A percentile compares a stretch with the other conserved stretches of the same genome.
These are phyloP conservation scores for Haliclona indistincta DNA, from an alignment of 37 sponge, comb jelly and placozoan genomes.

Conservation along the genomic window DNA sequence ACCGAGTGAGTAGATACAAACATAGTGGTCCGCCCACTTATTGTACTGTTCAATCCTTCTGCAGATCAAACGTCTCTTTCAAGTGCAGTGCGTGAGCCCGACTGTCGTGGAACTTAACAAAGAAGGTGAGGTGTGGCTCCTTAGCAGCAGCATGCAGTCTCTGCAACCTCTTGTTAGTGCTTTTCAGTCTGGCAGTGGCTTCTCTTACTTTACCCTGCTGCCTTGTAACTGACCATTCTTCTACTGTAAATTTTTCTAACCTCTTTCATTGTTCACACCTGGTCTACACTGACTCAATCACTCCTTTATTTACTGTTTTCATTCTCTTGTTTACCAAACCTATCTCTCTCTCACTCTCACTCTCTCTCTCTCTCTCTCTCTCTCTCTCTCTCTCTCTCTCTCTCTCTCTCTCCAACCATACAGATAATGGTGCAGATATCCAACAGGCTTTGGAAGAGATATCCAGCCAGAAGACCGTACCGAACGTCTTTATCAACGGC, in stretches of 20 bases:
- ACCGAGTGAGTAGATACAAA: conserved; percentile 25
- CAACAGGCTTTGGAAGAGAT: conserved; percentile 48
- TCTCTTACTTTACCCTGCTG: not conserved
- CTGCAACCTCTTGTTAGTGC: not conserved
- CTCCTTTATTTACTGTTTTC: too few relatives aligned
- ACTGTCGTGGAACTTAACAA: conserved; percentile 35
- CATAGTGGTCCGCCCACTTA: not conserved
- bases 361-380: not conserved
- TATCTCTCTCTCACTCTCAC: not conserved
- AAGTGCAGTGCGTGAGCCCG: conserved; percentile 28
- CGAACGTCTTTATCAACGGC: conserved; percentile 86
- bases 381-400: too few relatives aligned
- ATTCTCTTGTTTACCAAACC: too few relatives aligned
- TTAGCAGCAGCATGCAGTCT: not conserved
- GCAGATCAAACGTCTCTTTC: conserved; percentile 67
- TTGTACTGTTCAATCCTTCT: too few relatives aligned
- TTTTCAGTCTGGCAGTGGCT: not conserved
- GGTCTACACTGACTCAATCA: too few relatives aligned
- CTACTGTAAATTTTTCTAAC: not conserved
- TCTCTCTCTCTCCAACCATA: too few relatives aligned
- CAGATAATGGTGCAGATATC: conserved; percentile 58
- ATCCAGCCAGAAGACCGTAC: conserved; percentile 68
- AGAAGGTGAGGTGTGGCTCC: conserved; percentile 28
- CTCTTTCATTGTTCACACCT: too few relatives aligned
- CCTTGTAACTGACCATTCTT: not conserved